phyloP scores from a whole-genome alignment of 2,888 invertebrate genomes.

The Cyrtodaria siliqua region DNA sequence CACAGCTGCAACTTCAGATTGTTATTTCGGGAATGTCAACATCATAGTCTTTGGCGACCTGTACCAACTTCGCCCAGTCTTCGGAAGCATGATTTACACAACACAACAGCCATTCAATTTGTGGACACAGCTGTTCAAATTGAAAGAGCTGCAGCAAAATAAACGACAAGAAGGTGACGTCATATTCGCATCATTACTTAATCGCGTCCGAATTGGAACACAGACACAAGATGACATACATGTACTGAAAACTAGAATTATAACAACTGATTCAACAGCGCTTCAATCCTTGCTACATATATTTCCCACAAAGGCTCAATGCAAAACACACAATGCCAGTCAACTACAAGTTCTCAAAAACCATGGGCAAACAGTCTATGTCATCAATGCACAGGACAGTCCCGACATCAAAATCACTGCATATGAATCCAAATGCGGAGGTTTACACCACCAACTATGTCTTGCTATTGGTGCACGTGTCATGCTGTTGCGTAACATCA shows the following conservation, averaged over 20 bases:
- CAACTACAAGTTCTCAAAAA: too few species aligned
- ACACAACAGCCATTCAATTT: not conserved
- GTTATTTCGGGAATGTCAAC: not conserved
- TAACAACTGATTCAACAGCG: too few species aligned
- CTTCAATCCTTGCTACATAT: not conserved
- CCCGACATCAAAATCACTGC: not conserved
- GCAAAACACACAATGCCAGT: not conserved
- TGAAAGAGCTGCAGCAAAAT: not conserved
- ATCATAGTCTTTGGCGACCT: not conserved
- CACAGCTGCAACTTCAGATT: conserved; percentile 21
- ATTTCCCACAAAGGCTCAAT: not conserved
- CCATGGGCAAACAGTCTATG: too few species aligned
- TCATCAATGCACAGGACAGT: too few species aligned
- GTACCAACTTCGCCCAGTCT: not conserved
- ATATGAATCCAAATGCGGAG: not conserved
- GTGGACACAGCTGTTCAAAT: not conserved
- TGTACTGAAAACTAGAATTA: too few species aligned
- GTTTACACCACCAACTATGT: not conserved
- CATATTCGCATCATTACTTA: not conserved
- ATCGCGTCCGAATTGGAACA: too few species aligned
- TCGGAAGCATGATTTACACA: not conserved
- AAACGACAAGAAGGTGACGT: not conserved
- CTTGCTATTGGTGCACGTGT: not conserved
- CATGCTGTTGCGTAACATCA: not conserved
- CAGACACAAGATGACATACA: too few species aligned